These are phyloP conservation scores for Stomorhina lunata DNA, from an alignment of 2,888 invertebrate species.

Conservation along the genomic window DNA sequence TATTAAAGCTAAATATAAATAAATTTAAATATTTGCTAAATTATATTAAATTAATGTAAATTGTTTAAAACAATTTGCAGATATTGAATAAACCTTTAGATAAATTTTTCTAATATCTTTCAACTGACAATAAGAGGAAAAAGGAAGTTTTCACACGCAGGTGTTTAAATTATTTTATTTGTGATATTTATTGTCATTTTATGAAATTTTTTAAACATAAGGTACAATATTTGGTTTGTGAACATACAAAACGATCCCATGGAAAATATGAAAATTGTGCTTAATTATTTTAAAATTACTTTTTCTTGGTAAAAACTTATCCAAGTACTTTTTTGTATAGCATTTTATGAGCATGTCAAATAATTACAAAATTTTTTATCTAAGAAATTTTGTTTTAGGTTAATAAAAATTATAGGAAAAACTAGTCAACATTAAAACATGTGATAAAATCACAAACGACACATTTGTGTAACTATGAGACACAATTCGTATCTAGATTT, in stretches of 20 bases:
- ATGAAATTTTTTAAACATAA: background rate
- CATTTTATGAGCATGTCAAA: no score
- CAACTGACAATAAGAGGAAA: background rate
- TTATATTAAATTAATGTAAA: conserved; percentile 1
- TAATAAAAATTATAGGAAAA: background rate
- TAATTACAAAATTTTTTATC: background rate
- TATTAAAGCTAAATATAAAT: background rate
- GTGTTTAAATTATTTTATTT: background rate
- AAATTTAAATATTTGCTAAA: conserved; percentile 7
- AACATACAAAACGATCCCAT: background rate
- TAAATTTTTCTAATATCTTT: background rate
- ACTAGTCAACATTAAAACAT: background rate
- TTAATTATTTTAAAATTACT: conserved; percentile 21
- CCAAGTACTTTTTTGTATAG: no score
- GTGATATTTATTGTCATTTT: background rate
- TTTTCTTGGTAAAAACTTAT: background rate
- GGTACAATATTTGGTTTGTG: background rate
- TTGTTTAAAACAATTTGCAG: background rate
- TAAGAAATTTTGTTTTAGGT: background rate
- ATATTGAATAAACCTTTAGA: background rate
- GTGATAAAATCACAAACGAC: background rate
- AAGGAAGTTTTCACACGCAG: background rate
- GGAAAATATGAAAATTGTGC: background rate
- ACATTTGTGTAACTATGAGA: background rate
- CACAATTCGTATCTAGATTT: background rate